Evolutionary conservation across 2,113 vertebrate genomes (phyloP), one percentile per base, ranked within the genome.

Genomic region (Podarcis muralis): DNA sequence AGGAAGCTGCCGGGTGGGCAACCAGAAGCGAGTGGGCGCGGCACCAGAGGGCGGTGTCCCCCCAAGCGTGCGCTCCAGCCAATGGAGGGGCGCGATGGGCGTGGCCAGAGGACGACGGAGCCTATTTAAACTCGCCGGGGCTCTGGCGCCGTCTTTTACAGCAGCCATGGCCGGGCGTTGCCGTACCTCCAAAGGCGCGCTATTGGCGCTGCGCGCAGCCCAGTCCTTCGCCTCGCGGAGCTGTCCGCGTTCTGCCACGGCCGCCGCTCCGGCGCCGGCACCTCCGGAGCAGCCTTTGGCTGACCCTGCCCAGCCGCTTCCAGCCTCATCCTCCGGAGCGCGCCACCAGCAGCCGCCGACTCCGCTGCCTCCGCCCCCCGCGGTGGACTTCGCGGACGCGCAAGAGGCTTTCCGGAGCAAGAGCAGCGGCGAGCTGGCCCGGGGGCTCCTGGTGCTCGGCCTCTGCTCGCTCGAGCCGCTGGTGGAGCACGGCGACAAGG

Each of bases 371-470:
- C 85, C 91, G 43, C 89, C 87, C 37, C 88, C 76, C 0, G 84
- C 84, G 1, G 95, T 98, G 30, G 96, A 97, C 91, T 97, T 98
- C 81, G 95, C 93, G 4, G 94, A 97, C 83, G 87, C 94, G 30
- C 94, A 82, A 25, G 97, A 97, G 89, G 98, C 97, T 7, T 98
- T 97, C 87, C 95, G 95, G 84, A 98, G 97, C 95, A 98, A 98
- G 95, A 95, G 93, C 95, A 97, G 90, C 22, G 87, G 95, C 12
- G 97, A 98, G 96, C 96, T 97, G 15, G 91, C 97, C 69, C 89
- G 97, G 57, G 97, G 97, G 86, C 93, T 98, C 87, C 2, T 97
- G 87, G 97, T 97, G 89, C 96, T 97, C 79, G 96, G 97, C 94
- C 95, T 98, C n/a, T 98, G 97, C 91, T 94, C 96, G 1, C 94